phyloP scores from a whole-genome alignment of 2,113 vertebrate species.

The Murina feae region DNA sequence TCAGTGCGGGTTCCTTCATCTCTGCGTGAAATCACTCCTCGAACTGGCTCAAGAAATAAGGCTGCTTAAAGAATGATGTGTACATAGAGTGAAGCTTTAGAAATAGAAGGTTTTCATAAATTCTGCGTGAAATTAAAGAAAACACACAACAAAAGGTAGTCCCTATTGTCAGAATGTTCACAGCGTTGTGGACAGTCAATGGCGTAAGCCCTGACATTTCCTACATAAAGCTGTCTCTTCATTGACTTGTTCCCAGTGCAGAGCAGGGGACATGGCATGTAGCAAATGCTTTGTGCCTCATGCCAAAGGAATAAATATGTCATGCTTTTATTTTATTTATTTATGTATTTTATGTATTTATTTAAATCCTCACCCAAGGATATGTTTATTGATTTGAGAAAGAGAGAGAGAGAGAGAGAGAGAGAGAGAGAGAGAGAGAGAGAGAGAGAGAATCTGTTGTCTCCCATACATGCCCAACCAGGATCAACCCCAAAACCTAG shows the following conservation, averaged over 20 bases:
- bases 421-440: too few species aligned
- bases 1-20: background rate
- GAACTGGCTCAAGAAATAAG: background rate
- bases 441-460: too few species aligned
- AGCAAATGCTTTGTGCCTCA: background rate
- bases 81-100: background rate
- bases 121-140: background rate
- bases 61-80: background rate
- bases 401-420: too few species aligned
- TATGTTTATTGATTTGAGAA: too few species aligned
- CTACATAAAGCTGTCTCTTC: background rate
- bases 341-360: too few species aligned
- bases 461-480: background rate
- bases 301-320: background rate
- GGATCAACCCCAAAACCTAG: background rate
- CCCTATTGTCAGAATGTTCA: background rate
- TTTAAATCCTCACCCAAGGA: too few species aligned
- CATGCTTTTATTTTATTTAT: too few species aligned
- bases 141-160: background rate
- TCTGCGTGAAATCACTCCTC: background rate
- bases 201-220: background rate
- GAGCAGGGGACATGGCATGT: background rate
- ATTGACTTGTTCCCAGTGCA: rapidly evolving
- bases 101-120: background rate
- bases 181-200: background rate